Base-by-base conservation (phyloP, 2,113 vertebrate species). In the Poecile atricapillus region DNA sequence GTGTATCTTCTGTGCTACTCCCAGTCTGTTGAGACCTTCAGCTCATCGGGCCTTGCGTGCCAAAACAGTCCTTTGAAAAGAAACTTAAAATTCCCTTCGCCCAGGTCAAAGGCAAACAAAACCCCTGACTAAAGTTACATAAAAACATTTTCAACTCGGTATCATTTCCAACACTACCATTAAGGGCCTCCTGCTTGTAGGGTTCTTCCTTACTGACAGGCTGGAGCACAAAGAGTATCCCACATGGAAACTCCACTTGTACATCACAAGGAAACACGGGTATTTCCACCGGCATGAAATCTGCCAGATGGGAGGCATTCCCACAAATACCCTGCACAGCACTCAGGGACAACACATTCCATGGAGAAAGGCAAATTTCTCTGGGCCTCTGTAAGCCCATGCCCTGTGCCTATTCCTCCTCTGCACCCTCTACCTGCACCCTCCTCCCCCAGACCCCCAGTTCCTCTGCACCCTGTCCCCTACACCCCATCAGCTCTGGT, bases 311-410 rank as follows among this genome's bases (percentile, higher is more conserved):
- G 37, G 70, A 77, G 46, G 53, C 70, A 59, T 6, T 3, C 30
- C 4, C 3, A 1, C 43, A 11, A 11, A 33, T 1, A 25, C 6
- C 5, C 27, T 9, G 7, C 5, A 8, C 18, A 11, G 33, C 5
- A 2, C 41, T 35, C 18, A 2, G 18, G 30, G 21, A 11, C 20
- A 62, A 44, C 21, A n/a, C 31, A 2, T 17, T 12, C 16, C 33
- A 13, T 0, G 1, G 11, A 18, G 7, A 9, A 78, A 52, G 52
- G 65, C 8, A 24, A 7, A 69, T 46, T 59, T 31, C 76, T 44
- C 25, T 0, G 6, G 31, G 17, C 21, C 15, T 33, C 63, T 28
- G 17, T 27, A 30, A 58, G 21, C 13, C 33, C 27, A 3, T 14
- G 23, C 13, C 19, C 13, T 35, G 27, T 30, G 46, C 21, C 28